Evolutionary conservation across 2,888 invertebrate genomes (phyloP).

Genomic region (Diploptera punctata): DNA sequence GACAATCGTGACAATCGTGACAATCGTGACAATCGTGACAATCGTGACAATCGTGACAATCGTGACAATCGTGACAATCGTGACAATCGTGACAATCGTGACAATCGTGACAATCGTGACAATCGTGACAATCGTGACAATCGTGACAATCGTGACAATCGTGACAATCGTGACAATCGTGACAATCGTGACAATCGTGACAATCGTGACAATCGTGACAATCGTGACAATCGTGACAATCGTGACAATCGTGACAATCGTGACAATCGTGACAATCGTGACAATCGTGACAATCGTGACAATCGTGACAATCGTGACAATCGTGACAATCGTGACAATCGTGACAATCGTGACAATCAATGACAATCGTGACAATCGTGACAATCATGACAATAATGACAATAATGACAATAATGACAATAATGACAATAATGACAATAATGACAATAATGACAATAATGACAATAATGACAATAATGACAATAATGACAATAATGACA

Average conservation of each 20-base stretch:
- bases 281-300: background rate
- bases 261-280: background rate
- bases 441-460: background rate
- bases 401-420: constrained; percentile 12
- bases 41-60: background rate
- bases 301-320: background rate
- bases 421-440: background rate
- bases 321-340: background rate
- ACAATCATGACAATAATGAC: constrained; percentile 5
- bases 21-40: background rate
- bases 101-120: background rate
- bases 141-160: background rate
- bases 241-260: background rate
- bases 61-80: background rate
- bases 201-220: background rate
- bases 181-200: background rate
- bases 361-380: background rate
- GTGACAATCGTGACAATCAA: too few species aligned
- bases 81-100: background rate
- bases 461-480: background rate
- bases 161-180: background rate
- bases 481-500: background rate
- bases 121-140: background rate
- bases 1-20: background rate
- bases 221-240: background rate